A percentile compares a stretch with the other conserved stretches of the same genome.
Conservation (phyloP, 2,113 vertebrate species). For the Tragelaphus strepsiceros region DNA sequence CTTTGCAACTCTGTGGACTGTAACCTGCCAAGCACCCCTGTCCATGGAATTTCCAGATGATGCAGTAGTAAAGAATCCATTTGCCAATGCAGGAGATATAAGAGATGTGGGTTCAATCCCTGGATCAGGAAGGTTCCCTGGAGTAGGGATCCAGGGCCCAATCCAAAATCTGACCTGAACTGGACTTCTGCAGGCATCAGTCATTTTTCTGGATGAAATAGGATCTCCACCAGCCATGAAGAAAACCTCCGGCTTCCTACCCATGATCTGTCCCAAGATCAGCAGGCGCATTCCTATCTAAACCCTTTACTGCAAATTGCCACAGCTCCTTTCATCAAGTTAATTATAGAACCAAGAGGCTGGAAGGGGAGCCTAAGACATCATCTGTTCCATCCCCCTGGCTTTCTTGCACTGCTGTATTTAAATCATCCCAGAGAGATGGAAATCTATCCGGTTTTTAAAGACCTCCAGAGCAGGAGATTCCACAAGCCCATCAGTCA, state of each 20-base stretch:
- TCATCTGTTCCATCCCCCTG: conserved; percentile 11
- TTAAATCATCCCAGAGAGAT: conserved; percentile 69
- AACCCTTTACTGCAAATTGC: conserved; percentile 42
- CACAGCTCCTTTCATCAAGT: conserved; percentile 51
- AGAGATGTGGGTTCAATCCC: not conserved
- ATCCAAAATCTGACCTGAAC: not conserved
- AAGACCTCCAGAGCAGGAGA: conserved; percentile 56
- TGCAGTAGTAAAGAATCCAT: not conserved
- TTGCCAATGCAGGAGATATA: not conserved
- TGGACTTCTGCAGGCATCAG: not conserved
- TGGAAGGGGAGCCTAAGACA: conserved; percentile 31
- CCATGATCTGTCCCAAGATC: conserved; percentile 30
- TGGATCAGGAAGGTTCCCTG: not conserved
- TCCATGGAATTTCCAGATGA: not conserved
- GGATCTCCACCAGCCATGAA: not conserved
- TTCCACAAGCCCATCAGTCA: conserved; percentile 44
- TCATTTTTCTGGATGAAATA: not conserved
- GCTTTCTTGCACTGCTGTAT: conserved; percentile 26
- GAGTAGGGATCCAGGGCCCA: not conserved
- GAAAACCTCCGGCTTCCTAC: conserved; percentile 19
- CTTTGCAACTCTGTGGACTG: not conserved
- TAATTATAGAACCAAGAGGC: conserved; percentile 66
- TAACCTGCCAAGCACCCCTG: not conserved
- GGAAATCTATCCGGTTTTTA: conserved; percentile 54
- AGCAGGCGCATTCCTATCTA: conserved; percentile 63